Evolutionary conservation across 2,888 invertebrate species (phyloP).

Genomic region (Apotomis capreana): DNA sequence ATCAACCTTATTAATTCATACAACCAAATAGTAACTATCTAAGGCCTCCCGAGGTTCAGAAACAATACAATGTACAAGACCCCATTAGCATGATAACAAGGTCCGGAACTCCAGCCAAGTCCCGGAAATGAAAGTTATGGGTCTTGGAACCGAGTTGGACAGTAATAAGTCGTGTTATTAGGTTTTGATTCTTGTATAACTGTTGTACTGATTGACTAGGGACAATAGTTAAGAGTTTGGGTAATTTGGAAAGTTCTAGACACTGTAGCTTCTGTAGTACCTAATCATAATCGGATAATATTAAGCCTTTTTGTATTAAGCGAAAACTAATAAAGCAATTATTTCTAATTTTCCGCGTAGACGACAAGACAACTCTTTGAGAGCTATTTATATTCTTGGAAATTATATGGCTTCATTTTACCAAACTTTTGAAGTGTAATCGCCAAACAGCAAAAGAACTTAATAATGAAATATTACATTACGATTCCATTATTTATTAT

Average conservation of each 20-base stretch:
- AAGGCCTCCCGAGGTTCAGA: slow-evolving; percentile 23
- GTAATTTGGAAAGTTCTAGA: slow-evolving; percentile 10
- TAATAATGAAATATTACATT: too few species aligned
- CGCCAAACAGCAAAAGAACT: too few species aligned
- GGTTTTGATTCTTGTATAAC: slow-evolving; percentile 19
- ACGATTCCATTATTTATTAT: too few species aligned
- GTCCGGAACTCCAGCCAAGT: slow-evolving; percentile 21
- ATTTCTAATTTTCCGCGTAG: too few species aligned
- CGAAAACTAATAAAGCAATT: too few species aligned
- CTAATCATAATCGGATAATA: neutral
- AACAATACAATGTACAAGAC: slow-evolving; percentile 39
- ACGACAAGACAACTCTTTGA: too few species aligned
- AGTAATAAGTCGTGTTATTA: slow-evolving; percentile 28
- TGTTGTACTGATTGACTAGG: slow-evolving; percentile 2
- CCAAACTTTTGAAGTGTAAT: too few species aligned
- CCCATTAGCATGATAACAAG: slow-evolving; percentile 41
- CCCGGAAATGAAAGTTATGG: slow-evolving; percentile 29
- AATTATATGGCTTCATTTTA: too few species aligned
- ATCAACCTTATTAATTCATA: slow-evolving; percentile 38
- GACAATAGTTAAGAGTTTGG: neutral
- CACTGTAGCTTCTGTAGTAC: neutral
- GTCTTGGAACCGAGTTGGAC: slow-evolving; percentile 20
- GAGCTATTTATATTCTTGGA: too few species aligned
- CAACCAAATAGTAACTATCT: slow-evolving; percentile 33
- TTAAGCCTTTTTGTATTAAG: too few species aligned